phyloP scores from a whole-genome alignment of 2,797 vertebrate species.

The Aphelocoma californica region DNA sequence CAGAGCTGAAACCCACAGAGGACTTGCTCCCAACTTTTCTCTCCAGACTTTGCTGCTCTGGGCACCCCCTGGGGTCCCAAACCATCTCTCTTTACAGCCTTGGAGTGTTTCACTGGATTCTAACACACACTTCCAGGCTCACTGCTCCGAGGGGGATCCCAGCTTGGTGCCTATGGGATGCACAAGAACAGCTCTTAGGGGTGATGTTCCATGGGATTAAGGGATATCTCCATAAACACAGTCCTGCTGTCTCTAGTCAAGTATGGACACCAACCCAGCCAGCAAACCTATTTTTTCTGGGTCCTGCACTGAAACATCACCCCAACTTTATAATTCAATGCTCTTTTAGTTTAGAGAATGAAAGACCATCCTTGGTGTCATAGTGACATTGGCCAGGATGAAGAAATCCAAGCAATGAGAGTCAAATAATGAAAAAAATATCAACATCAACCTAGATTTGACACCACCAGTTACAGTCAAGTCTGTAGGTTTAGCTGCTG shows the following conservation, averaged over 20 bases:
- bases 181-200: not conserved
- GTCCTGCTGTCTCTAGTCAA: not conserved
- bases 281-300: not conserved
- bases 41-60: not conserved
- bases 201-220: not conserved
- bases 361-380: not conserved
- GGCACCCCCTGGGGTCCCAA: not conserved
- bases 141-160: not conserved
- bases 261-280: not conserved
- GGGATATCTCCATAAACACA: not conserved
- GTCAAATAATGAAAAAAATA: not conserved
- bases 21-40: not conserved
- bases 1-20: not conserved
- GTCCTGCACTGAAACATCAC: not conserved
- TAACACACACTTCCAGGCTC: not conserved
- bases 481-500: not conserved
- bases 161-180: rapidly evolving
- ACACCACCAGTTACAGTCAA: not conserved
- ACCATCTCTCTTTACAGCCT: not conserved
- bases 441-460: not conserved
- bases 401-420: not conserved
- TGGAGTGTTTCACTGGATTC: not conserved
- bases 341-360: not conserved
- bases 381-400: not conserved
- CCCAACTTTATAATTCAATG: not conserved